Percentiles rank a stretch among this genome's conserved stretches.
phyloP scores from a whole-genome alignment of 2,113 vertebrate genomes.

The Pteruthius melanotis region DNA sequence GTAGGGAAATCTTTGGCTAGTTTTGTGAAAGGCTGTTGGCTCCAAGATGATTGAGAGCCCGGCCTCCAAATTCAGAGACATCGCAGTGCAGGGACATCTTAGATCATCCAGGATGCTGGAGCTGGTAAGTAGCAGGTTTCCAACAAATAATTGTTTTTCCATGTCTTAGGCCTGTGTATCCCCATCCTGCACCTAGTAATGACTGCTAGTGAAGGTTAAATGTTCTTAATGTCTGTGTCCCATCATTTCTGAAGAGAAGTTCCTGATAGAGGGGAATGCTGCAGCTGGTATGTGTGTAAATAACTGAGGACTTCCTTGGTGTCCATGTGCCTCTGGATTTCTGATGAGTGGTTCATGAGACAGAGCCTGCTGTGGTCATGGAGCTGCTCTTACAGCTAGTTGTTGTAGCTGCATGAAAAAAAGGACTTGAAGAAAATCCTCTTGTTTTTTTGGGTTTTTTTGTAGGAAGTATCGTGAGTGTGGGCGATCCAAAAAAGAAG shows the following conservation, averaged over 20 bases:
- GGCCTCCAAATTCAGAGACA: not conserved
- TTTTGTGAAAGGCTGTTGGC: not conserved
- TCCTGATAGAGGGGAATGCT: not conserved
- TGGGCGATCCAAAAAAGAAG: slow-evolving; percentile 95
- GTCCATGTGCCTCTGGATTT: not conserved
- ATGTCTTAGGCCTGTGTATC: not conserved
- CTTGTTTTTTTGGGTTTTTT: not conserved
- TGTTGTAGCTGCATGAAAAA: not conserved
- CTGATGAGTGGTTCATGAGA: not conserved
- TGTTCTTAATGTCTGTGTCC: not conserved
- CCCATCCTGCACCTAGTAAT: not conserved
- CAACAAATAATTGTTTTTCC: not conserved
- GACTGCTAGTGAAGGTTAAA: not conserved
- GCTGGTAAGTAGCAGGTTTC: not conserved
- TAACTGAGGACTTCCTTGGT: not conserved
- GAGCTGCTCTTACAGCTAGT: not conserved
- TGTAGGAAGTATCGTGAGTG: slow-evolving; percentile 91
- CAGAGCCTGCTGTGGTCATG: not conserved
- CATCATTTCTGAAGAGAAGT: not conserved
- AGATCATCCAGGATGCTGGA: not conserved
- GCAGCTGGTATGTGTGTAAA: not conserved
- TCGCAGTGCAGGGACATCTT: not conserved
- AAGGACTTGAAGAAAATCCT: not conserved
- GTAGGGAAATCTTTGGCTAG: not conserved
- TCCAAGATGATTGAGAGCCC: not conserved